These are phyloP conservation scores for Calephelis nemesis DNA, from an alignment of 1,140 invertebrate species.

Conservation along the genomic window DNA sequence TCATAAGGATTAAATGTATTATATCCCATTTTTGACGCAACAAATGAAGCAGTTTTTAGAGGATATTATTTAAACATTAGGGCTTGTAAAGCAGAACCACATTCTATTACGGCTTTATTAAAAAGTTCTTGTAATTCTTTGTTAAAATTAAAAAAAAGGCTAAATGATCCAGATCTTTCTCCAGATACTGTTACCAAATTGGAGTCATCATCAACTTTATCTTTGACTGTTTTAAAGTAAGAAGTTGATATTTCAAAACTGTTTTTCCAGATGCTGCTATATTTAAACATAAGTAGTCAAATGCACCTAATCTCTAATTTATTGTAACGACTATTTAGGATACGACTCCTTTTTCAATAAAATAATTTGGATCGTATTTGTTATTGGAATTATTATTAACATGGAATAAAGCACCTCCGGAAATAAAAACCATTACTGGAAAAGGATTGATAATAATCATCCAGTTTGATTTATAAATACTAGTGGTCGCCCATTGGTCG, in stretches of 20 bases:
- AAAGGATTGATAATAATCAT: constrained; percentile 33
- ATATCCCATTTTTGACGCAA: constrained; percentile 38
- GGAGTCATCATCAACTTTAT: constrained; percentile 64
- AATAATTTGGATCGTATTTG: constrained; percentile 80
- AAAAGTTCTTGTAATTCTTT: constrained; percentile 76
- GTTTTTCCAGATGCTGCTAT: constrained; percentile 80
- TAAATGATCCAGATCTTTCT: constrained; percentile 70
- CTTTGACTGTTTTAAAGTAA: constrained; percentile 77
- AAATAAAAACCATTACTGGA: constrained; percentile 81
- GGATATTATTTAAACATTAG: constrained; percentile 56
- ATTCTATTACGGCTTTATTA: constrained; percentile 79
- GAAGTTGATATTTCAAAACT: constrained; percentile 80
- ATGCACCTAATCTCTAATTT: constrained; percentile 83
- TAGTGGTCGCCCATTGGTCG: too few species aligned
- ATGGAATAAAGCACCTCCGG: constrained; percentile 81
- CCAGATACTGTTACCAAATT: constrained; percentile 74
- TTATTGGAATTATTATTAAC: constrained; percentile 75
- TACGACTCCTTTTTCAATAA: constrained; percentile 80
- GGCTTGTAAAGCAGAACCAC: constrained; percentile 75
- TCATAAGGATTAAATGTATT: constrained; percentile 35
- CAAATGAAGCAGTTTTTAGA: constrained; percentile 31
- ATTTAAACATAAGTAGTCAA: constrained; percentile 82
- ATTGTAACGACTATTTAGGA: constrained; percentile 81
- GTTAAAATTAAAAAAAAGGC: constrained; percentile 44
- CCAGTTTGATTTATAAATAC: constrained; percentile 33